phyloP scores from a whole-genome alignment of 37 sponge, comb jelly and placozoan genomes.

The Beroe ovata region DNA sequence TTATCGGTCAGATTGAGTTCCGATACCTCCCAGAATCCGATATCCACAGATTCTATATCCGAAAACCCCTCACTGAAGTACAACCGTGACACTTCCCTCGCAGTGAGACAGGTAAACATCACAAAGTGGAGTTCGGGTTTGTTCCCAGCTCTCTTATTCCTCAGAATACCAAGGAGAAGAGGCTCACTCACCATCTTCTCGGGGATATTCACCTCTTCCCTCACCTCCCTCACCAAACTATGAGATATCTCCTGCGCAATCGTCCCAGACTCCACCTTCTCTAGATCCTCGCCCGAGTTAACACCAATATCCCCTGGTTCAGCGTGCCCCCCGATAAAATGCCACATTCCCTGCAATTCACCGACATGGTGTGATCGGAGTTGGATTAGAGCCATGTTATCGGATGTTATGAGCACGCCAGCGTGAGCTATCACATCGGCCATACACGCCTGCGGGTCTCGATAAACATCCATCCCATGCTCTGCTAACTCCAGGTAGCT shows the following conservation, averaged over 20 bases:
- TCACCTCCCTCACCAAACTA: conserved; percentile 50
- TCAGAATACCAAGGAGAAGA: neutral
- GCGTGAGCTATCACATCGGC: conserved; percentile 37
- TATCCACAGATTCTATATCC: conserved; percentile 21
- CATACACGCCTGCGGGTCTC: conserved; percentile 42
- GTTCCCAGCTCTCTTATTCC: neutral
- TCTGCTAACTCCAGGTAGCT: neutral
- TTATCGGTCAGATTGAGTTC: neutral
- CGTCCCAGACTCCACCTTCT: neutral
- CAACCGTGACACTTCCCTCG: neutral
- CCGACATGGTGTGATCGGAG: neutral
- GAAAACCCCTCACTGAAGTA: conserved; percentile 25
- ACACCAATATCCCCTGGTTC: conserved; percentile 47
- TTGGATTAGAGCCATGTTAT: conserved; percentile 5
- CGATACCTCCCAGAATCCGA: conserved; percentile 3
- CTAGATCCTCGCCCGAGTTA: neutral
- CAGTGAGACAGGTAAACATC: neutral
- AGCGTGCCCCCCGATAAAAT: conserved; percentile 53
- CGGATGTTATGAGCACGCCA: neutral
- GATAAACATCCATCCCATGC: neutral
- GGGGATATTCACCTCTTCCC: conserved; percentile 17
- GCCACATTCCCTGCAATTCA: conserved; percentile 30
- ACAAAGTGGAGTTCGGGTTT: conserved; percentile 53
- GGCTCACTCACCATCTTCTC: conserved; percentile 19
- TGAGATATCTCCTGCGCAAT: conserved; percentile 22